Evolutionary conservation across 2,797 vertebrate genomes (phyloP).

Genomic region (Hydrophis major): DNA sequence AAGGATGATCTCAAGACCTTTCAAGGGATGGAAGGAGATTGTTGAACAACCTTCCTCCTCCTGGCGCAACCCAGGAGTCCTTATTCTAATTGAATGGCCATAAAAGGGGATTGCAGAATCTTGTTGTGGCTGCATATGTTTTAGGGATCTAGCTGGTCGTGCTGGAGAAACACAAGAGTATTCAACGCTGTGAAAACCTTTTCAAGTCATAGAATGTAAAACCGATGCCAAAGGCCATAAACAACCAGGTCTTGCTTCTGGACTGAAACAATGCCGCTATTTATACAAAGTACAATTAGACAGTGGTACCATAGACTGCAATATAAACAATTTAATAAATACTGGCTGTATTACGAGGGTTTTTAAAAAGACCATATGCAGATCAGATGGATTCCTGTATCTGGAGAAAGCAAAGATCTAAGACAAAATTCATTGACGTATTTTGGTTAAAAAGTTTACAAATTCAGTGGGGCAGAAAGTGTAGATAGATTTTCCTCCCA

Average conservation of each 20-base stretch:
- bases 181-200: conserved; percentile 36
- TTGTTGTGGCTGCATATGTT: background rate
- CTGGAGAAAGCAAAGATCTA: conserved; percentile 3
- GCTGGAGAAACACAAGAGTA: conserved; percentile 31
- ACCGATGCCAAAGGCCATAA: conserved; percentile 49
- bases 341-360: conserved; percentile 37
- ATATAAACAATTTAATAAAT: conserved; percentile 23
- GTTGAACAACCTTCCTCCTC: background rate
- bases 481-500: background rate
- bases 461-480: conserved; percentile 4
- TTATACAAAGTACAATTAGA: conserved; percentile 49
- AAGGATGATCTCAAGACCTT: background rate
- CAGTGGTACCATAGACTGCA: conserved; percentile 8
- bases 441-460: background rate
- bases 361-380: conserved; percentile 27
- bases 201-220: conserved; percentile 48
- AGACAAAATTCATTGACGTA: conserved; percentile 15
- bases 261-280: conserved; percentile 34
- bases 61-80: background rate
- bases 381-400: background rate
- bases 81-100: background rate
- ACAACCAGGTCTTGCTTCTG: conserved; percentile 27
- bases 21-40: background rate
- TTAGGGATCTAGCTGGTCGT: background rate
- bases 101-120: conserved; percentile 37